Evolutionary conservation across 1,140 invertebrate genomes (phyloP), one percentile per base, ranked within the genome.

Genomic region (Lasioglossum baleicum): DNA sequence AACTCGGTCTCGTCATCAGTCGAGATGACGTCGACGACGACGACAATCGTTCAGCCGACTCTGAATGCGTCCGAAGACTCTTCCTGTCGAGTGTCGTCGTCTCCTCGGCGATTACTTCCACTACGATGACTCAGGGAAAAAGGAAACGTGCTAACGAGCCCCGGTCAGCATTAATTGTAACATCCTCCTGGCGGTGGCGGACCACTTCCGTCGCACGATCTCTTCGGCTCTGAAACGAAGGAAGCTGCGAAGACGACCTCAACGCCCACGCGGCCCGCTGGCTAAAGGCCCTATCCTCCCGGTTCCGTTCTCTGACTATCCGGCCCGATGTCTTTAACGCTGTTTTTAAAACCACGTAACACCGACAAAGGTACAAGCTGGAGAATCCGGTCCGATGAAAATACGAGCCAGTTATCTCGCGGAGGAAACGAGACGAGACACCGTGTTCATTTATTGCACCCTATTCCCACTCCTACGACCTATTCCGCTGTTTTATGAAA

Each of bases 111-210:
- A 72, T 51, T 40, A 67, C 56, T 75, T 86, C 67, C 82, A 80
- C 85, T 81, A 83, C 83, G 87, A 90, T 88, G 90, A 91, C 79
- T 88, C 87, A 89, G 88, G 84, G 87, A 90, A 90, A 92, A 90
- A 92, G 90, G 89, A 93, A 93, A 91, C 85, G 89, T 88, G 85
- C 89, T 92, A 92, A 92, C 88, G 88, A 92, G 88, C 80, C 85
- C 84, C 87, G 90, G 90, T 91, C 92, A 90, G 78, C 88, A 90
- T 90, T 92, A 93, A 92, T 93, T 92, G 91, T 91, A 86, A 90
- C 92, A 93, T 93, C 91, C 92, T 92, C 88, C 86, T 85, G 84
- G 87, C 88, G 88, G 86, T 86, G 85, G 75, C 83, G 86, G 84
- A 82, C 81, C 79, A 88, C 90, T 93, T 93, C 91, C 91, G 90